phyloP scores from a whole-genome alignment of 92 coral and sea anemone genomes.

The Pocillopora grandis region DNA sequence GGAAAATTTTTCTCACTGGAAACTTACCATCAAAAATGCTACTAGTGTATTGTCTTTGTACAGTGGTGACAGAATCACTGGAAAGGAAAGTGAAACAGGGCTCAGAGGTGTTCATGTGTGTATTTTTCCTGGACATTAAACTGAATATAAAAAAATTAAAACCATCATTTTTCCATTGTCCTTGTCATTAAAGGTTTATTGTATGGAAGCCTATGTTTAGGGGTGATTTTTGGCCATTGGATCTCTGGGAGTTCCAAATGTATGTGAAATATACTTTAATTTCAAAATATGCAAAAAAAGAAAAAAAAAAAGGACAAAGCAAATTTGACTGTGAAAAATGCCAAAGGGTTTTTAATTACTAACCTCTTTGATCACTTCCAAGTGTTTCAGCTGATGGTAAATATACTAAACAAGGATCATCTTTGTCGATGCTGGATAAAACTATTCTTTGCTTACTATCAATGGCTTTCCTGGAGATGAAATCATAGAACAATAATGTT shows the following conservation, averaged over 20 bases:
- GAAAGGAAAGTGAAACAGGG: background rate
- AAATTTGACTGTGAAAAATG: no score
- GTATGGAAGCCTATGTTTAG: no score
- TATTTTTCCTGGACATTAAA: background rate
- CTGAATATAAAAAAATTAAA: background rate
- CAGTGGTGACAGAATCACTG: slow-evolving; percentile 84
- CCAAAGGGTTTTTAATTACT: background rate
- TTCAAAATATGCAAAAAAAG: background rate
- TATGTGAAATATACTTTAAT: no score
- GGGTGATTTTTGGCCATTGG: no score
- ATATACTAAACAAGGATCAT: slow-evolving; percentile 52
- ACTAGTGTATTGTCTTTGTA: slow-evolving; percentile 64
- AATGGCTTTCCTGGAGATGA: slow-evolving; percentile 17
- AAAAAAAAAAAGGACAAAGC: background rate
- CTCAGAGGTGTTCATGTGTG: background rate
- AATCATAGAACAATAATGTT: no score
- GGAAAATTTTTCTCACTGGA: background rate
- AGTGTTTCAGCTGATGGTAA: slow-evolving; percentile 42
- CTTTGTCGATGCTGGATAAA: slow-evolving; percentile 22
- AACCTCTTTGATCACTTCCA: slow-evolving; percentile 23
- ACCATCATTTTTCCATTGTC: background rate
- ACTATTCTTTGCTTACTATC: slow-evolving; percentile 27
- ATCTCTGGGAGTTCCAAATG: no score
- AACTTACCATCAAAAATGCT: slow-evolving; percentile 65
- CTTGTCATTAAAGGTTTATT: no score